phyloP scores from a whole-genome alignment of 2,888 invertebrate genomes.

The Onchidella celtica region DNA sequence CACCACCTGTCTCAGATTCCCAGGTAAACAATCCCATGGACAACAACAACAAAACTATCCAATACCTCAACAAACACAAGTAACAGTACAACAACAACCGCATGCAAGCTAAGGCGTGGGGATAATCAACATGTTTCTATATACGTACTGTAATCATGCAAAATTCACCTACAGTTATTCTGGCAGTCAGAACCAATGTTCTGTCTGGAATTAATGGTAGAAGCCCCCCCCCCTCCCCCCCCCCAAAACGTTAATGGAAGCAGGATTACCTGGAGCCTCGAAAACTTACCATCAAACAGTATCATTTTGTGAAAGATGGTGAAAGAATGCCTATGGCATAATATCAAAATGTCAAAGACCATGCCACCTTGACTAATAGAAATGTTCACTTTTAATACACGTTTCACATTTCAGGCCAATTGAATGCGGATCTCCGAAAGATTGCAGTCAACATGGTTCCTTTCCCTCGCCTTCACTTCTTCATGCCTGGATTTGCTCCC shows the following conservation, averaged over 20 bases:
- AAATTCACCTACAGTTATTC: too few species aligned
- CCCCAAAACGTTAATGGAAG: too few species aligned
- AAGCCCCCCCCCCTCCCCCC: too few species aligned
- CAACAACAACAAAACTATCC: background rate
- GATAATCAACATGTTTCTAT: too few species aligned
- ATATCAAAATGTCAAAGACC: background rate
- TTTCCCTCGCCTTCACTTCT: conserved; percentile 47
- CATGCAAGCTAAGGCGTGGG: background rate
- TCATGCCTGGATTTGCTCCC: conserved; percentile 47
- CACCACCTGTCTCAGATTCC: conserved; percentile 50
- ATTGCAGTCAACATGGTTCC: conserved; percentile 49
- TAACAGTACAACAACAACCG: conserved; percentile 2
- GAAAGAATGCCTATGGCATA: background rate
- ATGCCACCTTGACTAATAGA: background rate
- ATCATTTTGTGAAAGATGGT: too few species aligned
- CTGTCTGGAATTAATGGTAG: too few species aligned
- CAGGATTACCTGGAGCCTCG: background rate
- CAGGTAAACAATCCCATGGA: too few species aligned
- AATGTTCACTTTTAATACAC: background rate
- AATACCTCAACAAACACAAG: background rate
- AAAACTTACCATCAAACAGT: too few species aligned
- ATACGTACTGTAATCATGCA: too few species aligned
- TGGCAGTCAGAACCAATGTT: too few species aligned
- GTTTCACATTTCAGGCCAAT: too few species aligned
- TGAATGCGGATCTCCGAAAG: conserved; percentile 48